Evolutionary conservation across 2,797 vertebrate species (phyloP).

Genomic region (Enteromius anoplus): DNA sequence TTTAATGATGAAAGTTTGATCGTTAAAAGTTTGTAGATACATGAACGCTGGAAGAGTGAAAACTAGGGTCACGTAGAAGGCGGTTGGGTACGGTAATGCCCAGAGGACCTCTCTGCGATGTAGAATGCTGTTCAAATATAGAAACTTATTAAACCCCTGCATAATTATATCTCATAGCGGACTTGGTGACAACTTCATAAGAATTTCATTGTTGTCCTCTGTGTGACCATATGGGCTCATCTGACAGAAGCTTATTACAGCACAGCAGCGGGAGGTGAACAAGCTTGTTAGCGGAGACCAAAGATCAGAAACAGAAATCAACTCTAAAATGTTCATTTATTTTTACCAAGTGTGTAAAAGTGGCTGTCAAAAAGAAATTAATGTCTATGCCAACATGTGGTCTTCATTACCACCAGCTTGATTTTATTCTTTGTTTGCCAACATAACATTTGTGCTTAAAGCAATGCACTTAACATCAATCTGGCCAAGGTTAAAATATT

Average conservation of each 20-base stretch:
- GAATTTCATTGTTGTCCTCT: slow-evolving; percentile 43
- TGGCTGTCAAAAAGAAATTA: neutral
- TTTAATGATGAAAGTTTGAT: slow-evolving; percentile 5
- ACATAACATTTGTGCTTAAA: too few species aligned
- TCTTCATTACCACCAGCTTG: neutral
- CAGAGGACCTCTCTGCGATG: slow-evolving; percentile 10
- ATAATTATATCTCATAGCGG: slow-evolving; percentile 50
- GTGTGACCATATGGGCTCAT: slow-evolving; percentile 40
- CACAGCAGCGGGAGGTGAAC: slow-evolving; percentile 29
- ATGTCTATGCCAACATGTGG: neutral
- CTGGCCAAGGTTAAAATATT: too few species aligned
- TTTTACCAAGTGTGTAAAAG: neutral
- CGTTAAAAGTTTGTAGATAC: slow-evolving; percentile 19
- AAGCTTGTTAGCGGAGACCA: neutral
- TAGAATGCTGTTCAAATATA: slow-evolving; percentile 47
- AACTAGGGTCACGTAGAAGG: slow-evolving; percentile 6
- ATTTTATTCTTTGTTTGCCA: neutral
- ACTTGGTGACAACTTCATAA: slow-evolving; percentile 40
- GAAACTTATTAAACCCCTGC: slow-evolving; percentile 35
- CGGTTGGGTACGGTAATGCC: slow-evolving; percentile 32
- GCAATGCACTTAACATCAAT: too few species aligned
- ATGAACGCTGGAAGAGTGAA: slow-evolving; percentile 12
- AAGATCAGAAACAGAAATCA: neutral
- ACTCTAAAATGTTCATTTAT: neutral
- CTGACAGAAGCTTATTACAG: slow-evolving; percentile 25